Evolutionary conservation across 2,797 vertebrate species (phyloP), one percentile per base, ranked within the genome.

Genomic region (Gadopsis bispinosus): DNA sequence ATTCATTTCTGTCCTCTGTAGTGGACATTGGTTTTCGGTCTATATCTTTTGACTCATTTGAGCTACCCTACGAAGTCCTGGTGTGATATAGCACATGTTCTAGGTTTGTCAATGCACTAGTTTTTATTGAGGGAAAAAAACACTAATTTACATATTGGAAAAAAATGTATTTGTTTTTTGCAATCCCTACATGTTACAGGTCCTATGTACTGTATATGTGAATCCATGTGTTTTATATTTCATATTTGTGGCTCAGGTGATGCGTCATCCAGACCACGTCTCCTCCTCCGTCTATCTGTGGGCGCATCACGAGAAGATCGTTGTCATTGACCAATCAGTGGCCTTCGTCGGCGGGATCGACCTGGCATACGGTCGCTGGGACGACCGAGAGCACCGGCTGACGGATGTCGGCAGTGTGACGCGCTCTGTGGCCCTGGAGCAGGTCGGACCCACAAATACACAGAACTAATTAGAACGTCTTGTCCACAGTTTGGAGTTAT

Each of bases 261-360:
- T 99, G 97, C 96, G 98, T 35, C 97, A 99, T 73, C 98, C 98
- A 0, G 98, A 99, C 86, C 98, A 99, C 0, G 97, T 99, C 41
- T 99, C 98, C 0, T 99, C 98, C 48, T 96, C 95, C 0, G 97
- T 99, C 7, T 99, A 99, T 73, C 95, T 99, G 69, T 99, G 98
- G 98, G 98, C 98, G 39, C 98, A 99, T 80, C 98, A 99, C 0
- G 98, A 99, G 94, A 99, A 99, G 84, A 94, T 98, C 0, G 91
- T 99, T 1, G 91, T 98, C 0, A 86, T 99, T 0, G 98, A 99
- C 93, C 98, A 99, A 81, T 98, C 97, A 0, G 94, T 99, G 79
- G 98, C 98, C 0, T 99, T 99, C 3, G 96, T 99, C 73, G 98
- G 98, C 0, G 98, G 98, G 75, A 99, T 99, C 0, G 98, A 99